phyloP scores from a whole-genome alignment of 1,140 invertebrate genomes.

The Agrilus planipennis region DNA sequence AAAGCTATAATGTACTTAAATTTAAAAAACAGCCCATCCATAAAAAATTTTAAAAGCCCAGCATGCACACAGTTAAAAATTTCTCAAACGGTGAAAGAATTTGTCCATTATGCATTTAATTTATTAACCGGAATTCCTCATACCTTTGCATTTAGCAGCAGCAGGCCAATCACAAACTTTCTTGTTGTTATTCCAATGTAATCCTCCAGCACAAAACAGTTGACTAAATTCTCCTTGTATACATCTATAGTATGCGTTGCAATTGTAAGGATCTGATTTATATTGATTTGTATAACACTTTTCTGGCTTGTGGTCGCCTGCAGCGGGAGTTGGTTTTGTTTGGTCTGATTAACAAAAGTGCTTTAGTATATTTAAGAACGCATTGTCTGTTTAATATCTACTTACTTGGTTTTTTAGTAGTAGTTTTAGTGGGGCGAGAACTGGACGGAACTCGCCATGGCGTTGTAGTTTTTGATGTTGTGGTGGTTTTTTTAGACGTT shows the following conservation, averaged over 20 bases:
- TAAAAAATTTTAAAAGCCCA: too few relatives aligned
- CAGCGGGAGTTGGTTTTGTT: slow-evolving; percentile 22
- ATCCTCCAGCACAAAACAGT: slow-evolving; percentile 59
- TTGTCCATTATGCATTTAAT: too few relatives aligned
- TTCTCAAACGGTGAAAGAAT: too few relatives aligned
- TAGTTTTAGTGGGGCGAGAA: slow-evolving; percentile 19
- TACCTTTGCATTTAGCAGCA: slow-evolving; percentile 50
- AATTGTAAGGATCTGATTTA: slow-evolving; percentile 51
- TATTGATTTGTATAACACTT: slow-evolving; percentile 53
- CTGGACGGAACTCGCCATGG: slow-evolving; percentile 30
- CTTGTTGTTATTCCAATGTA: slow-evolving; percentile 63
- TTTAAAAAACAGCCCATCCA: too few relatives aligned
- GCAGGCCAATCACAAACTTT: slow-evolving; percentile 70
- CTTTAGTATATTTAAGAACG: too few relatives aligned
- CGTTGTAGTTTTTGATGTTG: slow-evolving; percentile 28
- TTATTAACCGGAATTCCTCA: too few relatives aligned
- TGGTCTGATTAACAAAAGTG: too few relatives aligned
- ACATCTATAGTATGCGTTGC: slow-evolving; percentile 64
- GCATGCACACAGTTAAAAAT: too few relatives aligned
- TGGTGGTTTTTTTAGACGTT: slow-evolving; percentile 29
- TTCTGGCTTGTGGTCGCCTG: slow-evolving; percentile 17
- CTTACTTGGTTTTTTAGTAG: slow-evolving; percentile 28
- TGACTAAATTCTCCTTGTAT: slow-evolving; percentile 51
- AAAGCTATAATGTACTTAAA: too few relatives aligned
- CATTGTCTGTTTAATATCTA: too few relatives aligned